Conservation (phyloP, 2,797 vertebrate species). For the Muscicapa striata region DNA sequence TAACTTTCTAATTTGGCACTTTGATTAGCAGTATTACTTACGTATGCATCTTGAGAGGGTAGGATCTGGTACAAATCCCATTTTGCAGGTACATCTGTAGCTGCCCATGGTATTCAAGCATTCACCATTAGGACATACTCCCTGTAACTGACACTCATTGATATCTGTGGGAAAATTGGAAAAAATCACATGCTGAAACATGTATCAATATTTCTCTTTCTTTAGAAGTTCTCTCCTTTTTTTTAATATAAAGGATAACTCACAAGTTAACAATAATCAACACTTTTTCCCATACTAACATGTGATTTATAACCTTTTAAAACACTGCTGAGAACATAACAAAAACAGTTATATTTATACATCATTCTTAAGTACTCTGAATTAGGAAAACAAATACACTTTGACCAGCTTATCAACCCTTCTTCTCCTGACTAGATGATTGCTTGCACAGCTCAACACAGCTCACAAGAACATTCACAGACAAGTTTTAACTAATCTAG, state of each 20-base stretch:
- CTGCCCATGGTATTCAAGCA: slow-evolving; percentile 95
- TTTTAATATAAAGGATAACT: background rate
- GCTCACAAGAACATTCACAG: background rate
- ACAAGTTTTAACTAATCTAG: background rate
- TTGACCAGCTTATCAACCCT: background rate
- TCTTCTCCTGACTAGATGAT: background rate
- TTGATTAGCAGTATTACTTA: slow-evolving; percentile 79
- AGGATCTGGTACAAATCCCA: slow-evolving; percentile 88
- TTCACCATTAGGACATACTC: slow-evolving; percentile 91
- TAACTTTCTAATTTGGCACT: background rate
- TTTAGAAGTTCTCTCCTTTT: background rate
- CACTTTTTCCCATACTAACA: background rate
- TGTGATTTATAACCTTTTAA: background rate
- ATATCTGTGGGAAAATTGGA: slow-evolving; percentile 82
- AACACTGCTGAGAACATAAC: background rate
- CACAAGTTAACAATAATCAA: background rate
- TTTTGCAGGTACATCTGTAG: slow-evolving; percentile 92
- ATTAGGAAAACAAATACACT: background rate
- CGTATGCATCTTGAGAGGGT: slow-evolving; percentile 88
- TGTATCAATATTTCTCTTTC: background rate
- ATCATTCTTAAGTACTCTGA: background rate
- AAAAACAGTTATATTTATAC: background rate
- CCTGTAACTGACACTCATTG: slow-evolving; percentile 93
- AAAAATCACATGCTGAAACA: background rate
- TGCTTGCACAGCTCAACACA: background rate